Conservation (phyloP, 2,113 vertebrate species). For the Bubo blakistoni region DNA sequence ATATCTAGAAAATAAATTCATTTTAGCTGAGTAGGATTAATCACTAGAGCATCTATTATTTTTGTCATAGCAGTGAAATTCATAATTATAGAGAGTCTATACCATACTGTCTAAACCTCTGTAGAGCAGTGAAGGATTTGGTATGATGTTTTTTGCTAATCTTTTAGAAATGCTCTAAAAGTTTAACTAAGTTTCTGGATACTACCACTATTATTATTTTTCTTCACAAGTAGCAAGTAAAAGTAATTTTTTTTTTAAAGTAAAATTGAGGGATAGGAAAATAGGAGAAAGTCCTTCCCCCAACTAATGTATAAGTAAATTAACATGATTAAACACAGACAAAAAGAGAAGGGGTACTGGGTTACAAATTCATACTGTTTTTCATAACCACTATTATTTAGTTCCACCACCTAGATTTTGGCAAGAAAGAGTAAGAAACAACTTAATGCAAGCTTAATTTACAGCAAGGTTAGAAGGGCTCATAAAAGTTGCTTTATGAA, state of each 20-base stretch:
- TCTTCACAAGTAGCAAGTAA: neutral
- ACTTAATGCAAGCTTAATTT: slow-evolving; percentile 53
- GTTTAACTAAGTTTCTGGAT: neutral
- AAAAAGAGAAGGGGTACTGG: neutral
- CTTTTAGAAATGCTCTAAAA: neutral
- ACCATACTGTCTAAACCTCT: neutral
- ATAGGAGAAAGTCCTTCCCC: neutral
- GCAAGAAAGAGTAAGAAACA: slow-evolving; percentile 25
- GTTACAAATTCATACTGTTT: neutral
- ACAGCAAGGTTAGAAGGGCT: slow-evolving; percentile 52
- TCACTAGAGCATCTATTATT: neutral
- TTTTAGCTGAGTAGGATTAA: neutral
- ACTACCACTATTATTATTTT: neutral
- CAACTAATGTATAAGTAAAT: neutral
- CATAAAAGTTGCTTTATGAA: slow-evolving; percentile 56
- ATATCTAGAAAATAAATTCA: neutral
- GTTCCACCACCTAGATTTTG: neutral
- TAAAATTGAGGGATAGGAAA: neutral
- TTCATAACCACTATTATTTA: slow-evolving; percentile 21
- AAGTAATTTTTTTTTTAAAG: neutral
- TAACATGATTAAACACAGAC: neutral
- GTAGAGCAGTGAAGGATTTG: neutral
- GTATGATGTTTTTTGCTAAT: neutral
- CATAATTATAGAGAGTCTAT: neutral
- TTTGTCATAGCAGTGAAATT: neutral